Percentiles rank a stretch among this genome's conserved stretches.
phyloP scores from a whole-genome alignment of 2,113 vertebrate species.

The Mionectes macconnelli region DNA sequence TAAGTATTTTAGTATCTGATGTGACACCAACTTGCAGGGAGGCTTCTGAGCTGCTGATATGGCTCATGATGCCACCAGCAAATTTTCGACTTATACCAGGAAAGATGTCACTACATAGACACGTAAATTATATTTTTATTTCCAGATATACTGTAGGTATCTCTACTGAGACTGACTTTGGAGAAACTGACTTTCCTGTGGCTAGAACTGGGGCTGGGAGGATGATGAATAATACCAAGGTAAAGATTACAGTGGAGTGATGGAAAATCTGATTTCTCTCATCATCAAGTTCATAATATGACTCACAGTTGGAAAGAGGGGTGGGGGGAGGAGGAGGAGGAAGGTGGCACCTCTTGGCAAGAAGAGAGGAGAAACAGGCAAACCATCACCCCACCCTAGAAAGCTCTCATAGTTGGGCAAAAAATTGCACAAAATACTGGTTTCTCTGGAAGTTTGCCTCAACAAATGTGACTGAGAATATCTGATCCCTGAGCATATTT shows the following conservation, averaged over 20 bases:
- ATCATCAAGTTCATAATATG: not conserved
- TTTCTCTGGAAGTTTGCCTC: not conserved
- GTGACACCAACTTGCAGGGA: not conserved
- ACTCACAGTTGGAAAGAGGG: not conserved
- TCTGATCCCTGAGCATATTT: not conserved
- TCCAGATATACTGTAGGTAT: not conserved
- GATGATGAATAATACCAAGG: constrained; percentile 26
- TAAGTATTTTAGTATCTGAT: not conserved
- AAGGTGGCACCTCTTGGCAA: constrained; percentile 34
- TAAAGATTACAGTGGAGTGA: constrained; percentile 19
- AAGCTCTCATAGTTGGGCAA: not conserved
- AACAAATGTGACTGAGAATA: not conserved
- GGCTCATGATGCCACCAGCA: not conserved
- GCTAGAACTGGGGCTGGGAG: not conserved
- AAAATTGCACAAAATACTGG: not conserved
- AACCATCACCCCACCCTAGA: not conserved
- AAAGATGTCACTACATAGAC: not conserved
- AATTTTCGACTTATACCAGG: not conserved
- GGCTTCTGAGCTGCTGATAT: not conserved
- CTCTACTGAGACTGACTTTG: not conserved
- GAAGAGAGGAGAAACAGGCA: not conserved
- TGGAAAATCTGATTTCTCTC: constrained; percentile 54
- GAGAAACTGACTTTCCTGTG: constrained; percentile 14
- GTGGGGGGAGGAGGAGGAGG: not conserved
- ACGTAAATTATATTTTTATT: not conserved